Conservation (phyloP, 1,140 invertebrate genomes). For the Matsumurasca onukii region DNA sequence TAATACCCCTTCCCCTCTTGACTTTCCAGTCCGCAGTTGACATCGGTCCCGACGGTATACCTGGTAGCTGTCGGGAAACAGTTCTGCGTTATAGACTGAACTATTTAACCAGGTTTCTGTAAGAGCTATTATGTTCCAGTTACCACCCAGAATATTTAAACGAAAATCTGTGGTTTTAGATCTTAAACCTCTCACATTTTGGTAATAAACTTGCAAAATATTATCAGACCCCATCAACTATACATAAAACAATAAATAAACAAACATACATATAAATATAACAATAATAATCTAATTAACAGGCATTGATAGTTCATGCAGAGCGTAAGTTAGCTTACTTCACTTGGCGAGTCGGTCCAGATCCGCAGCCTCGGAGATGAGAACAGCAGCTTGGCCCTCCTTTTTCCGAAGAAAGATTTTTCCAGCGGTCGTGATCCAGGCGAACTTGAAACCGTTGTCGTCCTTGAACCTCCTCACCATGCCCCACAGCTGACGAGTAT, state of each 20-base stretch:
- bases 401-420: not conserved
- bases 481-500: not conserved
- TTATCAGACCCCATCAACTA: not conserved
- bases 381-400: not conserved
- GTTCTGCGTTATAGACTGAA: constrained; percentile 21
- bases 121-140: not conserved
- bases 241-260: not conserved
- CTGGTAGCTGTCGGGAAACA: constrained; percentile 13
- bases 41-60: constrained; percentile 9
- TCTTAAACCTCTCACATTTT: constrained; percentile 28
- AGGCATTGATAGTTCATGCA: not conserved
- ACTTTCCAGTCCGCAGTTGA: not conserved
- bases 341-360: not conserved
- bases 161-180: constrained; percentile 15
- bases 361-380: not conserved
- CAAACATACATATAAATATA: not conserved
- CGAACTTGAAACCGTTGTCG: not conserved
- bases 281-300: constrained; percentile 1
- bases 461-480: not conserved
- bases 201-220: not conserved
- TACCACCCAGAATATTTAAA: not conserved
- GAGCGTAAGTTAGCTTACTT: not conserved
- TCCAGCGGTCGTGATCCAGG: constrained; percentile 7
- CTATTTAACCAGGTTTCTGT: constrained; percentile 24
- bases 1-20: not conserved